A percentile compares a stretch with the other conserved stretches of the same genome.
Conservation (phyloP, 2,797 vertebrate genomes). For the Acrossocheilus wenchowensis region DNA sequence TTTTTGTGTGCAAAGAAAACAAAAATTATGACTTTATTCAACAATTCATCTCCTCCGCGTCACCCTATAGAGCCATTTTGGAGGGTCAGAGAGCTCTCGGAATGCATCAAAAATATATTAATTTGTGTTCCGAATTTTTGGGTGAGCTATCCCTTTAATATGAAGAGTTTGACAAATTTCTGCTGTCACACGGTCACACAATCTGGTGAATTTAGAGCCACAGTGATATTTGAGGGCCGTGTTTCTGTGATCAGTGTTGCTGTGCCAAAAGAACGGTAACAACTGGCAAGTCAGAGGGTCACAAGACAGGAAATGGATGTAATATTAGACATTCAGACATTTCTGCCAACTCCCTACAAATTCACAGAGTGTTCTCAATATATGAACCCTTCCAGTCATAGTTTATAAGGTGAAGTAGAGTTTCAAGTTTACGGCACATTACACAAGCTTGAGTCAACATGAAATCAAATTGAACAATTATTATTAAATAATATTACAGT, state of each 20-base stretch:
- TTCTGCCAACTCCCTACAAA: not conserved
- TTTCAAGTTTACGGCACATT: slow-evolving; percentile 1
- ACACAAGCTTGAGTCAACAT: not conserved
- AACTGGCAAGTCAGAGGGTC: not conserved
- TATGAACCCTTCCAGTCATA: not conserved
- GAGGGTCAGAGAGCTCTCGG: too few species aligned
- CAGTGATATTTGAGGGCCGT: not conserved
- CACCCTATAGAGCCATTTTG: too few species aligned
- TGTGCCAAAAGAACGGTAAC: not conserved
- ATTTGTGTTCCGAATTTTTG: too few species aligned
- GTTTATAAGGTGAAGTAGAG: not conserved
- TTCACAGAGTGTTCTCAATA: not conserved
- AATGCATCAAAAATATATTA: too few species aligned
- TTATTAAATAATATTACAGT: not conserved
- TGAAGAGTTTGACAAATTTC: not conserved
- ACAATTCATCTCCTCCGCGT: too few species aligned
- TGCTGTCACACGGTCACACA: not conserved
- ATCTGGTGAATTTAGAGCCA: not conserved
- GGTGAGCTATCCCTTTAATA: too few species aligned
- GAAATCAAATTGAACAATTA: not conserved
- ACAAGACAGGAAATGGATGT: not conserved
- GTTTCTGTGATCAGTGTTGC: not conserved
- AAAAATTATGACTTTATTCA: too few species aligned
- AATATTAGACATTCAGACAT: slow-evolving; percentile 4
- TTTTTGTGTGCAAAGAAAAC: too few species aligned